These are phyloP conservation scores for Quiscalus mexicanus DNA, from an alignment of 2,113 vertebrate species.

Conservation along the genomic window DNA sequence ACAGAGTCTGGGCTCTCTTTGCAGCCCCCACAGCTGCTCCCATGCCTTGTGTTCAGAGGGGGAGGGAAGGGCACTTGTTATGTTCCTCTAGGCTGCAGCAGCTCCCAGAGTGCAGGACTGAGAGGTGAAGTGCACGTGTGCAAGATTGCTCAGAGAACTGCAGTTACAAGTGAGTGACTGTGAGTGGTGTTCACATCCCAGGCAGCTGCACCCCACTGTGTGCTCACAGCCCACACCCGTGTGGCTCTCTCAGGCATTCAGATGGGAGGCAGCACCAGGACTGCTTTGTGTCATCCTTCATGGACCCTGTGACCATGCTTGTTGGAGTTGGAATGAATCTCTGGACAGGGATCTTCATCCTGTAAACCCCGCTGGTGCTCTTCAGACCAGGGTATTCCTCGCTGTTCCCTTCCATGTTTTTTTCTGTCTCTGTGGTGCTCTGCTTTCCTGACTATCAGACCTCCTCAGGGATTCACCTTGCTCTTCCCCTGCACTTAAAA, in stretches of 20 bases:
- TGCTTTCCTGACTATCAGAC: background rate
- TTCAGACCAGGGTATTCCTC: background rate
- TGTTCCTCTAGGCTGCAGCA: background rate
- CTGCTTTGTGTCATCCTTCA: background rate
- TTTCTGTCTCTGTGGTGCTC: background rate
- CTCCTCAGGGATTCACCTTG: background rate
- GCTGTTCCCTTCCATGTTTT: background rate
- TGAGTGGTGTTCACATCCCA: background rate
- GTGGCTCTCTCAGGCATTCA: background rate
- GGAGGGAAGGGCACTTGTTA: background rate
- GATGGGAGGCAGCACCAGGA: background rate
- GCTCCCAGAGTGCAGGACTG: background rate
- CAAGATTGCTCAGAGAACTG: background rate
- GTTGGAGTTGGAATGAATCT: background rate
- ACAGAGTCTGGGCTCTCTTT: background rate
- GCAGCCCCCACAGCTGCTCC: fast-evolving
- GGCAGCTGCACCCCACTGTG: background rate
- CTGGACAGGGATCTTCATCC: background rate
- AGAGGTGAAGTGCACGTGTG: background rate
- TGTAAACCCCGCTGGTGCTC: background rate
- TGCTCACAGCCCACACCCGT: background rate
- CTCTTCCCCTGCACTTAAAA: background rate
- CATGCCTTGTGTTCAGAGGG: fast-evolving
- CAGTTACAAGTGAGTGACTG: background rate
- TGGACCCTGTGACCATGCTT: background rate